A percentile compares a stretch with the other conserved stretches of the same genome.
phyloP scores from a whole-genome alignment of 2,797 vertebrate genomes.

The Semotilus atromaculatus region DNA sequence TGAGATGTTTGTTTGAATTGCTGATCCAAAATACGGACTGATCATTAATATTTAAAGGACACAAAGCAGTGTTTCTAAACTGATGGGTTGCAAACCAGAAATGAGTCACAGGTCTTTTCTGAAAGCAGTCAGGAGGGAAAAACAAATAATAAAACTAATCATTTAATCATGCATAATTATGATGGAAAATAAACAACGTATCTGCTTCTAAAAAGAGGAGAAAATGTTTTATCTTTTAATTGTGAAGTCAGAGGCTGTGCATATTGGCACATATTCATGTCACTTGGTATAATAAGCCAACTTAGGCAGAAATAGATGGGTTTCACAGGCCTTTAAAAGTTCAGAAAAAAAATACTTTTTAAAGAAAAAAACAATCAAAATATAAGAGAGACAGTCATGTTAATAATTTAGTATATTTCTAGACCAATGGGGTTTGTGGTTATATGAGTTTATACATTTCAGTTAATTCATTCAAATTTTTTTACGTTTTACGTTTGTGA shows the following conservation, averaged over 20 bases:
- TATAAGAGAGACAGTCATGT: neutral
- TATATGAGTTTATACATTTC: neutral
- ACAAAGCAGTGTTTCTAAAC: slow-evolving; percentile 26
- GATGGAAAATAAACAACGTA: neutral
- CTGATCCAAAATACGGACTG: slow-evolving; percentile 15
- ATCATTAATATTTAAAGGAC: slow-evolving; percentile 54
- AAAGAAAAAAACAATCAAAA: neutral
- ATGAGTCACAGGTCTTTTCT: neutral
- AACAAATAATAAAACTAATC: neutral
- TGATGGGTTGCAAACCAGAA: neutral
- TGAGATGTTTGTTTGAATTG: neutral
- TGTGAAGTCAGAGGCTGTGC: neutral
- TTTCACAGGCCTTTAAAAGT: neutral
- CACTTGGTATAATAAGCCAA: neutral
- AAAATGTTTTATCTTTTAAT: neutral
- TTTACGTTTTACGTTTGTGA: neutral
- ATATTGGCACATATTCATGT: neutral
- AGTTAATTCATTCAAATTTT: no score
- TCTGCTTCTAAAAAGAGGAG: neutral
- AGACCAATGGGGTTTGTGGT: neutral
- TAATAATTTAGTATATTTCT: neutral
- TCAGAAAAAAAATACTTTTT: neutral
- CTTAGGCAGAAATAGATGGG: neutral
- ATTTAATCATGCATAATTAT: neutral
- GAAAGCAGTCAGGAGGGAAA: neutral